Percentiles rank a stretch among this genome's conserved stretches.
Conservation (phyloP, 2,888 invertebrate genomes). For the Drosophila mettleri region DNA sequence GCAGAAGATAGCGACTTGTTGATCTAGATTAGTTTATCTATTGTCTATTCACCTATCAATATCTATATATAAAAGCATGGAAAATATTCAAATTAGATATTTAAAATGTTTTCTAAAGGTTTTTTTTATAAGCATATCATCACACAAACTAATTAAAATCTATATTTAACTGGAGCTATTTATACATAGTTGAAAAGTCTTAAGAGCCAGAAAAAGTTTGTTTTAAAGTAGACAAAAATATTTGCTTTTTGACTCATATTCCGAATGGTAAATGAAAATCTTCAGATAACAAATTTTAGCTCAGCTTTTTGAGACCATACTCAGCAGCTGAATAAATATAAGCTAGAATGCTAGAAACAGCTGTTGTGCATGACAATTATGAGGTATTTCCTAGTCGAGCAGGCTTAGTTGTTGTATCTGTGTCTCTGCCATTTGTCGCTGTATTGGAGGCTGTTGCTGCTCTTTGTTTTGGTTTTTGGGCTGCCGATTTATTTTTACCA, state of each 20-base stretch:
- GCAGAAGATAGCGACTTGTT: background rate
- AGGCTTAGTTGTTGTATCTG: background rate
- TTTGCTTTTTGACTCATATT: background rate
- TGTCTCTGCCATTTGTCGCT: too few relatives aligned
- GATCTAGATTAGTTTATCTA: background rate
- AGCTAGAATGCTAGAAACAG: background rate
- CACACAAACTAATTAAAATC: background rate
- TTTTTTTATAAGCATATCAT: background rate
- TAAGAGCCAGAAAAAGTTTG: background rate
- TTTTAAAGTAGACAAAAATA: background rate
- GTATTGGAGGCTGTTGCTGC: constrained; percentile 4
- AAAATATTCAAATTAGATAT: background rate
- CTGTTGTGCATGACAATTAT: background rate
- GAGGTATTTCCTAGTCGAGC: constrained; percentile 3
- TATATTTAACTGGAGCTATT: background rate
- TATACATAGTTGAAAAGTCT: background rate
- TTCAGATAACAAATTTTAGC: background rate
- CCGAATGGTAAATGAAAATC: background rate
- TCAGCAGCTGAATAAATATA: background rate
- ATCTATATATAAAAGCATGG: background rate
- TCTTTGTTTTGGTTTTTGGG: constrained; percentile 18
- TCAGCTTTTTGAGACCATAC: background rate
- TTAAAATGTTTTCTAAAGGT: background rate
- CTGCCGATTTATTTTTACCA: constrained; percentile 30
- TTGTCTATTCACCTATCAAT: too few relatives aligned